Evolutionary conservation across 2,888 invertebrate genomes (phyloP), one percentile per base, ranked within the genome.

Genomic region (Cephus pulcher): DNA sequence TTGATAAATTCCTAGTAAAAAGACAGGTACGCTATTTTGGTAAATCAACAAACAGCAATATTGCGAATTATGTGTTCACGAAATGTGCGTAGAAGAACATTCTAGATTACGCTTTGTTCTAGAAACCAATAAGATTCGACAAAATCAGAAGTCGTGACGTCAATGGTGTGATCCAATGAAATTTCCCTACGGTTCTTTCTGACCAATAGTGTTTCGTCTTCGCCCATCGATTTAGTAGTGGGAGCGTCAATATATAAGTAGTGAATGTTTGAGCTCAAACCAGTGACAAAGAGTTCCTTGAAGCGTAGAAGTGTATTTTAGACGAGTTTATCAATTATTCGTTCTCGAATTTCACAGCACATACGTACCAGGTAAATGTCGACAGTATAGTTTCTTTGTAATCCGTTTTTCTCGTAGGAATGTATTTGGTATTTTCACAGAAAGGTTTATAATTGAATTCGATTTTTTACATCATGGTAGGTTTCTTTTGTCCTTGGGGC

Each of bases 51-150:
- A 78, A 6, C 6, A 74, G 34, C 32, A 32, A 35, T 74, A 68
- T 75, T 23, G 70, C 76, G 15, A 15, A 40, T 15, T 40, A 0
- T 15, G 40, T 40, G 40, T 15, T 15, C 15, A 40, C 40, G 15
- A 40, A 40, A 40, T 15, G 15, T 40, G 15, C 40, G 40, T 40
- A 15, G 40, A 40, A 15, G 40, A 40, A 78, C 70, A 75, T 69
- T 76, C 73, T 77, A 69, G 75, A 78, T 73, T 75, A 75, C 6
- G 77, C 80, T 87, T 85, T 86, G 82, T 81, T 79, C 70, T 11
- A n/a, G 12, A 77, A 82, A 79, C 84, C 86, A 85, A 87, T 85
- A 68, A 69, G 69, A 71, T 70, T 73, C 30, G n/a, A 75, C 78
- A 75, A 83, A 84, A 83, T 85, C 83, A 83, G 56, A 2, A 15